A percentile compares a stretch with the other conserved stretches of the same genome.
phyloP scores from a whole-genome alignment of 2,888 invertebrate genomes.

The Dasysyrphus tricinctus region DNA sequence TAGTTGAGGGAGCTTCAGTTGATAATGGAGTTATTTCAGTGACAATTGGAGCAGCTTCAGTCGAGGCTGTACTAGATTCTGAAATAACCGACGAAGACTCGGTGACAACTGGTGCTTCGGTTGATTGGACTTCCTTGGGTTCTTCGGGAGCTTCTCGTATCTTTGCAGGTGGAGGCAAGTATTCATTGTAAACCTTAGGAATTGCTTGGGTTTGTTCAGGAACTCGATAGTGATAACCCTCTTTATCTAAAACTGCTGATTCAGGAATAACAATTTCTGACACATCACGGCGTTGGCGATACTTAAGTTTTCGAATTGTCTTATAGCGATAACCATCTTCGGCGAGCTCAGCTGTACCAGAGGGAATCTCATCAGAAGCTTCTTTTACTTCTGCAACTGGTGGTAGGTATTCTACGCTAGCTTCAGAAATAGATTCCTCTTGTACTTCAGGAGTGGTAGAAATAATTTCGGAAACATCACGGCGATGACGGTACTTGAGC shows the following conservation, averaged over 20 bases:
- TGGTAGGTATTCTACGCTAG: conserved; percentile 73
- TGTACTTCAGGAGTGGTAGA: background rate
- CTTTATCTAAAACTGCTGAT: conserved; percentile 40
- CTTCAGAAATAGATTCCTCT: background rate
- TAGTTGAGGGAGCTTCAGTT: conserved; percentile 30
- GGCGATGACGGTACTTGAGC: conserved; percentile 44
- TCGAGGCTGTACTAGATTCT: conserved; percentile 6
- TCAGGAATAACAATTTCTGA: conserved; percentile 52
- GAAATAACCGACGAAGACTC: conserved; percentile 22
- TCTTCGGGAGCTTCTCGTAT: conserved; percentile 15
- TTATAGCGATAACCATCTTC: conserved; percentile 63
- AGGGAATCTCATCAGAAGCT: conserved; percentile 37
- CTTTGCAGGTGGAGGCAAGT: conserved; percentile 71
- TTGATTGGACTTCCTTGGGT: conserved; percentile 7
- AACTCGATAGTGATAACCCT: conserved; percentile 57
- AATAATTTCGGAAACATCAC: conserved; percentile 56
- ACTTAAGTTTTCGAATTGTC: conserved; percentile 41
- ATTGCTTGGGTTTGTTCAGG: conserved; percentile 39
- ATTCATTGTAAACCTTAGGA: conserved; percentile 70
- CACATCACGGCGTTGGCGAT: conserved; percentile 56
- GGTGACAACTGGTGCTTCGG: conserved; percentile 29
- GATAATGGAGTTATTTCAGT: conserved; percentile 14
- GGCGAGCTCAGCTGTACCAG: conserved; percentile 38
- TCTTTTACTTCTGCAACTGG: conserved; percentile 43
- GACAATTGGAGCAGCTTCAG: conserved; percentile 16